These are phyloP conservation scores for Alces alces DNA, from an alignment of 2,113 vertebrate genomes.

Conservation along the genomic window DNA sequence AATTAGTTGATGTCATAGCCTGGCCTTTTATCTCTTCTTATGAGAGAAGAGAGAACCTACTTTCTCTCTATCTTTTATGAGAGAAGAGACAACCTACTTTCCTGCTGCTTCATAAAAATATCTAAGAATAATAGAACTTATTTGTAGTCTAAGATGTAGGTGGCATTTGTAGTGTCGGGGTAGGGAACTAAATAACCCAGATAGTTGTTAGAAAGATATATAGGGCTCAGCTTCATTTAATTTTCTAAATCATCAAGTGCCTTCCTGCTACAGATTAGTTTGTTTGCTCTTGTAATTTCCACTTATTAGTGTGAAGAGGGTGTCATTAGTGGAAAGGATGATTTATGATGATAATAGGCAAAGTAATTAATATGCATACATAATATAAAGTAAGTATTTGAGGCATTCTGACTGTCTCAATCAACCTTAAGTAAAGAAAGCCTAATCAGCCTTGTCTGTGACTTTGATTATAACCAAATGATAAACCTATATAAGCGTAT, in stretches of 20 bases:
- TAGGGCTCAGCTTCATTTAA: neutral
- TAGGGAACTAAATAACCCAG: neutral
- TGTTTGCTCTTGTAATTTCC: conserved; percentile 50
- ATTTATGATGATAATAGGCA: conserved; percentile 54
- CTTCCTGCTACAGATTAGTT: conserved; percentile 27
- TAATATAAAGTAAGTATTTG: conserved; percentile 56
- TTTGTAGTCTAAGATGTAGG: neutral
- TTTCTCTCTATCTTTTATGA: too few relatives aligned
- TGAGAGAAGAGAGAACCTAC: too few relatives aligned
- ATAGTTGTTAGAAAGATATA: neutral
- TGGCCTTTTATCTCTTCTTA: neutral
- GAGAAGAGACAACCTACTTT: neutral
- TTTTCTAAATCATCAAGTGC: neutral
- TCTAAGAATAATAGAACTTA: neutral
- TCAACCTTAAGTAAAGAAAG: conserved; percentile 40
- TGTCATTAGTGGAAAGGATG: conserved; percentile 51
- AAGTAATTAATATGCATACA: conserved; percentile 55
- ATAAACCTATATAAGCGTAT: neutral
- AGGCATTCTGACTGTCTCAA: conserved; percentile 10
- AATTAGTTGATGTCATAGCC: neutral
- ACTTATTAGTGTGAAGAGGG: conserved; percentile 51
- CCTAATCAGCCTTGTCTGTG: neutral
- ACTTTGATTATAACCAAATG: neutral
- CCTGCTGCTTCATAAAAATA: neutral
- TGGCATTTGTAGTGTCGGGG: neutral